Base-by-base conservation (phyloP, 1,140 invertebrate genomes). In the Venustaconcha ellipsiformis region DNA sequence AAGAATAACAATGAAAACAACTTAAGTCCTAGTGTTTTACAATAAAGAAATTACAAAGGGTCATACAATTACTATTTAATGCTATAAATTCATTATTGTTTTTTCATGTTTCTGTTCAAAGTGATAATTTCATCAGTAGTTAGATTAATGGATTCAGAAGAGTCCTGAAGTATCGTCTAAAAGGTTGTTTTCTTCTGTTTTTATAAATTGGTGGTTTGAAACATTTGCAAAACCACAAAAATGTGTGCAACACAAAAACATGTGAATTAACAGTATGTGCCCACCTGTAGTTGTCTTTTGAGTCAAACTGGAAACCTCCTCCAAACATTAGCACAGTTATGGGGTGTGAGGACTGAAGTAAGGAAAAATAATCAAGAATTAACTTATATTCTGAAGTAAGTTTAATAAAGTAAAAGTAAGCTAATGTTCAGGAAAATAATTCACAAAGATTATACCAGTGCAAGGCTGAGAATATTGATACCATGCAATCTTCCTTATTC, bases 241-340 rank as follows among this genome's bases (percentile, higher is more conserved):
- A 18, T 15, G 1, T 23, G 30, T 23, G 1, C 30, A 14, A 14
- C 12, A 17, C 13, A 63, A 63, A 63, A 14, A 23, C n/a, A 23
- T 15, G 13, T 63, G 0, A 23, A 23, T 63, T 63, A 23, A 63
- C 13, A 13, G 13, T 15, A 18, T 57, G 23, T 68, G 60, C 66
- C 26, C 69, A 86, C 86, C 86, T 82, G 74, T 81, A 83, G 57
- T 86, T 86, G 57, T 84, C 76, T 56, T 84, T 80, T 6, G 88
- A 83, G 80, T 95, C 93, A 85, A 95, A 93, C 68, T 93, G 91
- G 55, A 96, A 90, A 0, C 94, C 93, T 13, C 91, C 86, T 79
- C 93, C 92, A 83, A 93, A 84, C 78, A 93, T 83, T 74, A 93
- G 85, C 56, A 88, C 85, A 70, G 91, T 90, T 14, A 93, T 80